Evolutionary conservation across 2,113 vertebrate species (phyloP).

Genomic region (Butastur rufipennis): DNA sequence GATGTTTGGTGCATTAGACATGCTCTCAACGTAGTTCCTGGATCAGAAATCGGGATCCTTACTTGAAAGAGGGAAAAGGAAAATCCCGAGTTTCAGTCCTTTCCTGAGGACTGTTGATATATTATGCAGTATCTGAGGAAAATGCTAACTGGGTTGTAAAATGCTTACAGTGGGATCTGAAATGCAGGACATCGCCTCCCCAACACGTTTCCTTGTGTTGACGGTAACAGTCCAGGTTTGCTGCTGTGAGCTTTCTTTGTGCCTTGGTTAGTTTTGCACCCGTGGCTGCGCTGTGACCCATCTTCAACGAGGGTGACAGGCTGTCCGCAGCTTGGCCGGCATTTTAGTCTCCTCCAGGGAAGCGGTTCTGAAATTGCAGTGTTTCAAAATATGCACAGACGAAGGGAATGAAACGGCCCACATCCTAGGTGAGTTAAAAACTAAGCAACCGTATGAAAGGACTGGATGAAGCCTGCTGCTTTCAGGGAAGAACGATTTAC

Average conservation of each 20-base stretch:
- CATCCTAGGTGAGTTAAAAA: neutral
- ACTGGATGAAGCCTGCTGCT: neutral
- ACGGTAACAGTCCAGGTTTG: neutral
- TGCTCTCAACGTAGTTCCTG: neutral
- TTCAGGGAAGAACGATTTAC: neutral
- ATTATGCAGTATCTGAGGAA: neutral
- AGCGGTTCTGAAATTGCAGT: neutral
- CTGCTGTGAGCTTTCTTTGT: neutral
- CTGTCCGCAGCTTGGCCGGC: neutral
- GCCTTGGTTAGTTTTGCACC: neutral
- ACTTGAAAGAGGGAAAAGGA: neutral
- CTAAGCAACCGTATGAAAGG: neutral
- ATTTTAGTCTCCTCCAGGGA: neutral
- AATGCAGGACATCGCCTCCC: neutral
- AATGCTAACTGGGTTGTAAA: neutral
- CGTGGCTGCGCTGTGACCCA: accelerated
- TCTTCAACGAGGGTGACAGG: neutral
- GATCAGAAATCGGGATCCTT: neutral
- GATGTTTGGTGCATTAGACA: neutral
- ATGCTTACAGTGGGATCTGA: neutral
- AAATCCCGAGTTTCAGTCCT: neutral
- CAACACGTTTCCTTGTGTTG: accelerated
- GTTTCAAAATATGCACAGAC: neutral
- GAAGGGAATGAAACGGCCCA: neutral
- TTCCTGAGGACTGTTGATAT: neutral